Base-by-base conservation (phyloP, 1,140 invertebrate species). In the Hyles euphorbiae region DNA sequence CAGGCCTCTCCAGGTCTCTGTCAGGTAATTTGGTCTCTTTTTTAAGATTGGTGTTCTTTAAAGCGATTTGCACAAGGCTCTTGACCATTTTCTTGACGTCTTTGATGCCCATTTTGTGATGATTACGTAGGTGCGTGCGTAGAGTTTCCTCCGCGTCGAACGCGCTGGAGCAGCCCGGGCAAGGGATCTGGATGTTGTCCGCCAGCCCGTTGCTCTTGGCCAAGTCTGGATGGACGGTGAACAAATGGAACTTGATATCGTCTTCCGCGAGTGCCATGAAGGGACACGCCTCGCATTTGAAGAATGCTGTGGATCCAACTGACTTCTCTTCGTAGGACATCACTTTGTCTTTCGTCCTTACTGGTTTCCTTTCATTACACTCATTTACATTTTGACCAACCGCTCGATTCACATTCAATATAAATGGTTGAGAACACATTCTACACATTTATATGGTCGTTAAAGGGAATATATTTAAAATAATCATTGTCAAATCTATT, bases 41-140 rank as follows among this genome's bases (percentile, higher is more conserved):
- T 63, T 86, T 89, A 66, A 87, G 69, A 67, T 88, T 88, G 3
- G 79, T 78, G 76, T 89, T 74, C 70, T 87, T 90, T 48, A 89
- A 68, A 4, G 83, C 85, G 57, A 89, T 83, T 71, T 88, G 83
- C 3, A 88, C 73, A 47, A 90, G 68, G 61, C 82, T 88, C 67
- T 80, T 84, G 3, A 89, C 70, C 77, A 90, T 84, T 79, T 89
- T 90, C 58, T 79, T 82, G 9, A 89, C 73, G 61, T 90, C 87
- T 77, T 87, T 87, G 9, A 87, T 76, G 6, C 79, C 85, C 89
- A 90, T 90, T 80, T 89, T 89, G 58, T 90, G 89, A 65, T 90
- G 89, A 45, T 80, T 85, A 3, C 85, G 78, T 9, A 90, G 60
- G 60, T 90, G 89, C 3, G 66, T 85, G 61, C 84, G 74, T 3